Percentiles rank a stretch among this genome's conserved stretches.
Conservation (phyloP, 2,113 vertebrate genomes). For the Craseonycteris thonglongyai region DNA sequence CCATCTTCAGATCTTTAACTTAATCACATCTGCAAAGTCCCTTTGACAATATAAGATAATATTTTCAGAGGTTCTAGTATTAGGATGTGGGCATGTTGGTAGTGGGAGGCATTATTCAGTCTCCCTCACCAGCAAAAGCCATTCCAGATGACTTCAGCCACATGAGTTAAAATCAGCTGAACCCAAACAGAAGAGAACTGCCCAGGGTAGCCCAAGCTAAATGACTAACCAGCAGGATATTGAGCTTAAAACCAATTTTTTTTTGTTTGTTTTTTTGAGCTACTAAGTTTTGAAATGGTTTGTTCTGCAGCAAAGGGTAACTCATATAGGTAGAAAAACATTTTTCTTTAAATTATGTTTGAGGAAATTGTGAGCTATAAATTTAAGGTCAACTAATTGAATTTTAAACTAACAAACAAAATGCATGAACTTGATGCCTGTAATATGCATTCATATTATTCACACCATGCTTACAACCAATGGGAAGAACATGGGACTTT, state of each 20-base stretch:
- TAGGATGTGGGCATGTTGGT: background rate
- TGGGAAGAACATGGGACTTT: background rate
- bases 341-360: background rate
- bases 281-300: background rate
- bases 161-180: background rate
- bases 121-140: background rate
- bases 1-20: background rate
- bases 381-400: background rate
- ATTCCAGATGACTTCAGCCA: background rate
- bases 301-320: background rate
- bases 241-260: background rate
- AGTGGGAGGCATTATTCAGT: background rate
- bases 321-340: background rate
- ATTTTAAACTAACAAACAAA: background rate
- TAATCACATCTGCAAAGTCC: background rate
- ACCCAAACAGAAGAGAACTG: background rate
- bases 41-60: background rate
- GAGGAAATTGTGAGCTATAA: background rate
- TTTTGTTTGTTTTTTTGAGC: background rate
- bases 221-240: background rate
- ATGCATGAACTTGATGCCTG: background rate
- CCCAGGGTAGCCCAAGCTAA: background rate
- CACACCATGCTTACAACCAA: background rate
- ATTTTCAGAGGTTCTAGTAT: background rate
- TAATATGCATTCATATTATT: background rate